Evolutionary conservation across 2,888 invertebrate genomes (phyloP).

Genomic region (Hartigia nigra): DNA sequence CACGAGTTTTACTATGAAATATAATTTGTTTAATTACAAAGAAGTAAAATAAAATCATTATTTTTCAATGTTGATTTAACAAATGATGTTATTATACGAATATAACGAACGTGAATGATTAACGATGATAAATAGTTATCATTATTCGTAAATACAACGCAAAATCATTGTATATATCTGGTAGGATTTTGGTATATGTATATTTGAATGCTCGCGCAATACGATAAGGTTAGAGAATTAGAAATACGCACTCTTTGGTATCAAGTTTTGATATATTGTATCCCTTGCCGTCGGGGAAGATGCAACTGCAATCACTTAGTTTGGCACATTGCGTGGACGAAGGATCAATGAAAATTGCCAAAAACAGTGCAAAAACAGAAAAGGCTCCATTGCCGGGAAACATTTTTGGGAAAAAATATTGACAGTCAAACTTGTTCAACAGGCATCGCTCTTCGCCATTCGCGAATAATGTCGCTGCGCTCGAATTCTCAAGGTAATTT

Average conservation of each 20-base stretch:
- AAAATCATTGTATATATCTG: neutral
- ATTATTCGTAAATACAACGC: neutral
- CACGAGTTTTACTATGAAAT: too few species aligned
- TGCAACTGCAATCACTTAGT: conserved; percentile 52
- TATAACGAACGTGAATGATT: neutral
- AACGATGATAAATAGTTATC: neutral
- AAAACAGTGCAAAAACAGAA: neutral
- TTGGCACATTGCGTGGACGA: conserved; percentile 42
- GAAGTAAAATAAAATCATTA: too few species aligned
- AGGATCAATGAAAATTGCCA: neutral
- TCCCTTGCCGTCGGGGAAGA: conserved; percentile 51
- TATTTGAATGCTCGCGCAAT: neutral
- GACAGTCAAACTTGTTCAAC: neutral
- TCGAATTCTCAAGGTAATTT: neutral
- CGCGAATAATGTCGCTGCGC: neutral
- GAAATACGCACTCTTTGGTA: conserved; percentile 28
- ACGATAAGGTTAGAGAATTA: conserved; percentile 29
- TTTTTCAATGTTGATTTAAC: too few species aligned
- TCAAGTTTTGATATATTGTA: conserved; percentile 47
- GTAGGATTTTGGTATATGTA: neutral
- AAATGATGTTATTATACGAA: too few species aligned
- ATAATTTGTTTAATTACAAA: too few species aligned
- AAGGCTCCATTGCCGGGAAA: neutral
- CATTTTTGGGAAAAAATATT: conserved; percentile 6
- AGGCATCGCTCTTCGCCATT: neutral